A percentile compares a stretch with the other conserved stretches of the same genome.
Evolutionary conservation across 2,113 vertebrate species (phyloP).

Genomic region (Festucalex cinctus): DNA sequence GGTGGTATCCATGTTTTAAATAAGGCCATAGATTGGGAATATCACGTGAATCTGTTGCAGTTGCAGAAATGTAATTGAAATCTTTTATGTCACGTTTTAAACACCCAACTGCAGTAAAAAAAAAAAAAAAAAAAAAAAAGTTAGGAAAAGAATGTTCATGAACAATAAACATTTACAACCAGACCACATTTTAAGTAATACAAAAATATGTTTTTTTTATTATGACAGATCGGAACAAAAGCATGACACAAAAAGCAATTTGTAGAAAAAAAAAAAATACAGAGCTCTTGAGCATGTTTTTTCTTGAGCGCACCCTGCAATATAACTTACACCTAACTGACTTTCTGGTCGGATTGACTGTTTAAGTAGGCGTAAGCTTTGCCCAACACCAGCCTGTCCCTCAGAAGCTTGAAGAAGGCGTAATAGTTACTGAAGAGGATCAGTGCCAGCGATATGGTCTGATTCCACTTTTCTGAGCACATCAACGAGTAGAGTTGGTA

Average conservation of each 20-base stretch:
- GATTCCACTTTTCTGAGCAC: constrained; percentile 97
- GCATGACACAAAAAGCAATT: constrained; percentile 82
- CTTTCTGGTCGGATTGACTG: constrained; percentile 86
- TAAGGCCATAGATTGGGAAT: too few relatives aligned
- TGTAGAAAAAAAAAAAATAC: constrained; percentile 99
- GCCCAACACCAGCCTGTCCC: constrained; percentile 94
- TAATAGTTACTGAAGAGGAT: constrained; percentile 99
- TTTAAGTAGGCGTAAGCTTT: constrained; percentile 89
- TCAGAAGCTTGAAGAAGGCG: constrained; percentile 95
- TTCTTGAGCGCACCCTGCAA: constrained; percentile 44
- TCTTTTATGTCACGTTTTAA: too few relatives aligned
- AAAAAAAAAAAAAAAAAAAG: not conserved
- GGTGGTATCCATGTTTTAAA: too few relatives aligned
- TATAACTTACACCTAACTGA: constrained; percentile 74
- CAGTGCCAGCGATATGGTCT: constrained; percentile 92
- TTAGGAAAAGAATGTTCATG: not conserved
- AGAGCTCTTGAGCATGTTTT: constrained; percentile 80
- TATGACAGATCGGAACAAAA: constrained; percentile 87
- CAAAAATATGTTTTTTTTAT: constrained; percentile 94
- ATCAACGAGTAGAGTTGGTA: constrained; percentile 96
- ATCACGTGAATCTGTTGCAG: too few relatives aligned
- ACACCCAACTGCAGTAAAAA: too few relatives aligned
- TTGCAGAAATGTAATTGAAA: too few relatives aligned
- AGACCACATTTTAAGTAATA: constrained; percentile 75
- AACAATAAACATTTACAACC: constrained; percentile 10